Conservation (phyloP, 2,888 invertebrate species). For the Hirtodrosophila cameraria region DNA sequence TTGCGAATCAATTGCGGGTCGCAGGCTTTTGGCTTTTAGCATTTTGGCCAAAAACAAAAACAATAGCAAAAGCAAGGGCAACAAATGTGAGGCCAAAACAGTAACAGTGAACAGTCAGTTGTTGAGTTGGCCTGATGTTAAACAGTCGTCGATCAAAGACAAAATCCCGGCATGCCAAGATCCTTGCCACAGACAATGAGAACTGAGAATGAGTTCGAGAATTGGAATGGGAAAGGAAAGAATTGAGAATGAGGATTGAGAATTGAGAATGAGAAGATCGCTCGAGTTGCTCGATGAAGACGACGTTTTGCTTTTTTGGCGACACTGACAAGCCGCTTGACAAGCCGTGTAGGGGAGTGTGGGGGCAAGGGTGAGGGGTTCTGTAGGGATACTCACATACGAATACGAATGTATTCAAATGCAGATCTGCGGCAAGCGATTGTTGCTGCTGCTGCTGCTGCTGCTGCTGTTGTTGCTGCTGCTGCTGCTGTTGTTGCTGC, state of each 20-base stretch:
- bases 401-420: conserved; percentile 67
- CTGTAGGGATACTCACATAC: not conserved
- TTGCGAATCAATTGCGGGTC: conserved; percentile 77
- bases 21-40: conserved; percentile 39
- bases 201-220: conserved; percentile 11
- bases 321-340: conserved; percentile 73
- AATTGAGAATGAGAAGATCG: conserved; percentile 29
- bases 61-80: no score
- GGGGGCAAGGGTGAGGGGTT: not conserved
- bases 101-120: conserved; percentile 22
- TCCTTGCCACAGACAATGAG: conserved; percentile 32
- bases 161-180: conserved; percentile 66
- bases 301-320: conserved; percentile 79
- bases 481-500: conserved; percentile 4
- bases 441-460: conserved; percentile 25
- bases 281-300: conserved; percentile 66
- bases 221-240: not conserved
- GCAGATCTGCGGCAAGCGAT: conserved; percentile 61
- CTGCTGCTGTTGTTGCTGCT: conserved; percentile 11
- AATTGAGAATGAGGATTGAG: not conserved
- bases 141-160: conserved; percentile 78
- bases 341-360: conserved; percentile 18
- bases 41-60: conserved; percentile 18
- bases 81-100: conserved; percentile 55
- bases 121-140: conserved; percentile 62